Conservation (phyloP, 2,888 invertebrate species). For the Nipponacmea schrenckii region DNA sequence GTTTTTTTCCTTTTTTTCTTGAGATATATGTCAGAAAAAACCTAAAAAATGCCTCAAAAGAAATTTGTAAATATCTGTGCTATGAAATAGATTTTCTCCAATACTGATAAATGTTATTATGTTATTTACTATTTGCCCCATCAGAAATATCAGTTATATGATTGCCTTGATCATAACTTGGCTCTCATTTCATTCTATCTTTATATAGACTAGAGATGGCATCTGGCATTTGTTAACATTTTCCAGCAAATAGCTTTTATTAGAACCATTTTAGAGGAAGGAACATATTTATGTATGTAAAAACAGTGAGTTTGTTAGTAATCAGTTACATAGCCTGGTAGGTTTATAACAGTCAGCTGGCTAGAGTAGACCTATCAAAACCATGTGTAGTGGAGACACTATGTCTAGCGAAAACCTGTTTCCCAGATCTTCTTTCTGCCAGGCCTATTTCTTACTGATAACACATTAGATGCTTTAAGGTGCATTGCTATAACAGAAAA, state of each 20-base stretch:
- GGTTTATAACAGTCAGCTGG: slow-evolving; percentile 15
- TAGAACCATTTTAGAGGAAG: slow-evolving; percentile 26
- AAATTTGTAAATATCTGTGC: too few species aligned
- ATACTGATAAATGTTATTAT: background rate
- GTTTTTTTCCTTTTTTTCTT: too few species aligned
- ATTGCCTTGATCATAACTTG: background rate
- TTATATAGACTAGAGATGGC: slow-evolving; percentile 8
- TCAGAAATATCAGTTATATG: background rate
- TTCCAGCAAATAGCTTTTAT: slow-evolving; percentile 26
- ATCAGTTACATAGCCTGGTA: slow-evolving; percentile 18
- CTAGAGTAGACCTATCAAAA: slow-evolving; percentile 22
- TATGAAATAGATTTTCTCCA: background rate
- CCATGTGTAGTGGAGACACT: slow-evolving; percentile 30
- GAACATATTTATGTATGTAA: slow-evolving; percentile 35
- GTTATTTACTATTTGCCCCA: background rate
- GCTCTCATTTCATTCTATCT: background rate
- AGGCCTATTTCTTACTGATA: slow-evolving; percentile 5
- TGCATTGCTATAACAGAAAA: slow-evolving; percentile 8
- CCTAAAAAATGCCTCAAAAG: too few species aligned
- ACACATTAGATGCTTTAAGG: background rate
- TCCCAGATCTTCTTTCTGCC: slow-evolving; percentile 23
- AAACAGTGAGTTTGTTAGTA: slow-evolving; percentile 33
- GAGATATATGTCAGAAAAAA: too few species aligned
- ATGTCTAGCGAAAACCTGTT: slow-evolving; percentile 29
- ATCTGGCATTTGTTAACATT: slow-evolving; percentile 24